A percentile compares a stretch with the other conserved stretches of the same genome.
Evolutionary conservation across 2,797 vertebrate genomes (phyloP).

Genomic region (Loris lydekkerianus): DNA sequence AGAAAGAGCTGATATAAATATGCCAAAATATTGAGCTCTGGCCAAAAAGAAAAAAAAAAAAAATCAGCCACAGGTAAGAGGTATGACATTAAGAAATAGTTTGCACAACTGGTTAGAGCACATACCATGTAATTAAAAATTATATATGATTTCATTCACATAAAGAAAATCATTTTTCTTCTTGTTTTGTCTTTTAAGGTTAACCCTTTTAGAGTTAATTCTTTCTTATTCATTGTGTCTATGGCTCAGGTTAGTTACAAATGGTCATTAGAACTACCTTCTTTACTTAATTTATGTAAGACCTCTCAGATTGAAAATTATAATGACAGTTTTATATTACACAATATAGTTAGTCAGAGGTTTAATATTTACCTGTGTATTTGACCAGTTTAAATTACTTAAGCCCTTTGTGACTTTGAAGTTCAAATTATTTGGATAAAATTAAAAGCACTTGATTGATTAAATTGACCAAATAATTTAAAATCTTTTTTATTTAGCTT

Average conservation of each 20-base stretch:
- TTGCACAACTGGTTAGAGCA: background rate
- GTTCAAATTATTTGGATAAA: conserved; percentile 36
- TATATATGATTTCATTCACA: background rate
- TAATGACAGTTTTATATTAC: background rate
- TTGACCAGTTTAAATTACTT: conserved; percentile 33
- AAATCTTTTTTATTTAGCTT: conserved; percentile 50
- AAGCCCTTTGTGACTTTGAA: background rate
- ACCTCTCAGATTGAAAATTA: conserved; percentile 9
- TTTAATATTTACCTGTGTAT: conserved; percentile 13
- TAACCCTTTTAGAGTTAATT: conserved; percentile 15
- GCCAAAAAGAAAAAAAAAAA: background rate
- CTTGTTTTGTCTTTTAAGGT: background rate
- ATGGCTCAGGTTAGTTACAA: background rate
- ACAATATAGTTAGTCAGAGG: background rate
- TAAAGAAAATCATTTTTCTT: fast-evolving
- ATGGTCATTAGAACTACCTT: background rate
- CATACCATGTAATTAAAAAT: conserved; percentile 26
- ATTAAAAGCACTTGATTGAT: conserved; percentile 57
- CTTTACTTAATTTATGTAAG: conserved; percentile 15
- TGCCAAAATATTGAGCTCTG: background rate
- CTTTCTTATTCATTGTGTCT: background rate
- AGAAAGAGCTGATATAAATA: background rate
- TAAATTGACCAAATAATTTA: conserved; percentile 37
- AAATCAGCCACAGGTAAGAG: background rate
- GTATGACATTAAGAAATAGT: background rate